Conservation (phyloP, 2,113 vertebrate genomes). For the Pelvicachromis taeniatus region DNA sequence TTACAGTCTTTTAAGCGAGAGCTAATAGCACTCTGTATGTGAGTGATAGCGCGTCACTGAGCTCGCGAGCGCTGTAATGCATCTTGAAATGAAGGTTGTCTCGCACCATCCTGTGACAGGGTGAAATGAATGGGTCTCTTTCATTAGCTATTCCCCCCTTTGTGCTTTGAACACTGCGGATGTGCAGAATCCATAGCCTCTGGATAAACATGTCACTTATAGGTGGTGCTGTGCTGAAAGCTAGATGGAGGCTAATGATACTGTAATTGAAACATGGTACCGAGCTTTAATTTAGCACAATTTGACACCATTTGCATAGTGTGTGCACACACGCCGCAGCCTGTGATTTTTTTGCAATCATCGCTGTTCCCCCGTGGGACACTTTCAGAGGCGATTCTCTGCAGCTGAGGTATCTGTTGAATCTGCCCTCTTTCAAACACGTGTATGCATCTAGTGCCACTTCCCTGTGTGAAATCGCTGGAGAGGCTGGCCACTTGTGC, state of each 20-base stretch:
- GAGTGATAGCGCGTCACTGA: slow-evolving; percentile 41
- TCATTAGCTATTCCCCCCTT: slow-evolving; percentile 29
- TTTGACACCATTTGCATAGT: slow-evolving; percentile 27
- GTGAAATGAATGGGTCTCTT: slow-evolving; percentile 53
- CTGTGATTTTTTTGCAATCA: slow-evolving; percentile 12
- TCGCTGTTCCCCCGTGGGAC: slow-evolving; percentile 7
- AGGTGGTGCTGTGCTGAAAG: slow-evolving; percentile 4
- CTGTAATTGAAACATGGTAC: slow-evolving; percentile 9
- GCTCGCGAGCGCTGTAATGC: slow-evolving; percentile 56
- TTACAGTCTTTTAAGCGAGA: slow-evolving; percentile 41
- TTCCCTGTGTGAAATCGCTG: slow-evolving; percentile 5
- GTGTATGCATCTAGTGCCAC: background rate
- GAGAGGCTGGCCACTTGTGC: slow-evolving; percentile 19
- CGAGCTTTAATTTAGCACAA: slow-evolving; percentile 18
- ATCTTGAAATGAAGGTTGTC: slow-evolving; percentile 59
- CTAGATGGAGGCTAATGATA: background rate
- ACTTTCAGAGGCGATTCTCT: slow-evolving; percentile 17
- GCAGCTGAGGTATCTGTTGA: slow-evolving; percentile 6
- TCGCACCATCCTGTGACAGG: slow-evolving; percentile 39
- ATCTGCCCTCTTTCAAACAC: background rate
- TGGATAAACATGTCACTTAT: slow-evolving; percentile 29
- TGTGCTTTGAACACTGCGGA: background rate
- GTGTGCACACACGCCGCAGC: background rate
- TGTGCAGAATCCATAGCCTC: slow-evolving; percentile 4
- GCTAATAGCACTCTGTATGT: slow-evolving; percentile 43